Evolutionary conservation across 2,888 invertebrate genomes (phyloP).

Genomic region (Bembecia ichneumoniformis): DNA sequence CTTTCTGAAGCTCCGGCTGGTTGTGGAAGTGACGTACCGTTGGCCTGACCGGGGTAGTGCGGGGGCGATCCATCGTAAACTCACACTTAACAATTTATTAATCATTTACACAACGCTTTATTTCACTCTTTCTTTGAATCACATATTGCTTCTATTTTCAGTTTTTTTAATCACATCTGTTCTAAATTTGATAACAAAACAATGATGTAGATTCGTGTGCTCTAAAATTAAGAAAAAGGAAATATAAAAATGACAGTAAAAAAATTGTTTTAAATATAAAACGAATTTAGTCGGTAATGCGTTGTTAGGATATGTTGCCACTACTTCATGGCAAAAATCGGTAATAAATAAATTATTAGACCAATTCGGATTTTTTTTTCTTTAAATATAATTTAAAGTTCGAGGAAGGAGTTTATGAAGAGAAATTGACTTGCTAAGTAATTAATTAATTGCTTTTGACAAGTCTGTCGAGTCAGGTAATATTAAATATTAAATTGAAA

Average conservation of each 20-base stretch:
- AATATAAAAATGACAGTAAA: not conserved
- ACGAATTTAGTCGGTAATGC: not conserved
- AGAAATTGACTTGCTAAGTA: too few relatives aligned
- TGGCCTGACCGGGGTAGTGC: slow-evolving; percentile 35
- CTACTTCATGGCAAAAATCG: too few relatives aligned
- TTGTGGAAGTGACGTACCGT: slow-evolving; percentile 63
- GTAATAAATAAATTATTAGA: too few relatives aligned
- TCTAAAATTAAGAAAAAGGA: too few relatives aligned
- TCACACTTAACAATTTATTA: slow-evolving; percentile 2
- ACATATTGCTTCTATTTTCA: not conserved
- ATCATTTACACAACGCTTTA: not conserved
- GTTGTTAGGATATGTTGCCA: not conserved
- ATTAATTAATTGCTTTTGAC: too few relatives aligned
- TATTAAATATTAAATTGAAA: too few relatives aligned
- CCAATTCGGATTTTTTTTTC: too few relatives aligned
- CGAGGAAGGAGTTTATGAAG: too few relatives aligned
- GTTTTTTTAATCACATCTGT: not conserved
- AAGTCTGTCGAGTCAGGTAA: too few relatives aligned
- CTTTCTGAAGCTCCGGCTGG: slow-evolving; percentile 56
- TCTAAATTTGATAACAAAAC: too few relatives aligned
- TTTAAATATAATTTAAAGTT: too few relatives aligned
- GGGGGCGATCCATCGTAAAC: slow-evolving; percentile 39
- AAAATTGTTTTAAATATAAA: not conserved
- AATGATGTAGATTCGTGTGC: too few relatives aligned
- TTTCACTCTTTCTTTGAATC: not conserved